Percentiles rank a stretch among this genome's conserved stretches.
Evolutionary conservation across 2,113 vertebrate genomes (phyloP).

Genomic region (Ranitomeya variabilis): DNA sequence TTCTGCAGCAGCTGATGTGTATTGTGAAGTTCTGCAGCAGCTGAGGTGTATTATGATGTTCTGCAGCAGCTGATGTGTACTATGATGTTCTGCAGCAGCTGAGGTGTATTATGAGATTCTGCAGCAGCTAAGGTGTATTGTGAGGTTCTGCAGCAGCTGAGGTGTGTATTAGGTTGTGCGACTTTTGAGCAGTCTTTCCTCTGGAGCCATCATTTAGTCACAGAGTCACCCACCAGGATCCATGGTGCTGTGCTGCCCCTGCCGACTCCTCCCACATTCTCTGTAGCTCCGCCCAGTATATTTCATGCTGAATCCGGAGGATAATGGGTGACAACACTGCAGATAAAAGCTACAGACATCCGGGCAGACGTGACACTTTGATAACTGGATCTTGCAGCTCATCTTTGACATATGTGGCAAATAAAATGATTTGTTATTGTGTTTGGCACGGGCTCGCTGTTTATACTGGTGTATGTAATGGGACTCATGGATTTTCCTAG

Average conservation of each 20-base stretch:
- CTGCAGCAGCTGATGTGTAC: neutral
- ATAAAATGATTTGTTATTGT: neutral
- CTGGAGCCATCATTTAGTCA: neutral
- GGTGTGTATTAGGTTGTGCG: neutral
- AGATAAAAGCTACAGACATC: neutral
- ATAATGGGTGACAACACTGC: too few relatives aligned
- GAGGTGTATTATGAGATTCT: neutral
- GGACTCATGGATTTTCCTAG: slow-evolving; percentile 26
- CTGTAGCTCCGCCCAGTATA: neutral
- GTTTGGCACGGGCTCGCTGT: neutral
- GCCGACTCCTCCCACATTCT: neutral
- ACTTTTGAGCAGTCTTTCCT: too few relatives aligned
- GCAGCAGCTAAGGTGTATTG: neutral
- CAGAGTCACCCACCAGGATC: neutral
- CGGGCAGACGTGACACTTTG: neutral
- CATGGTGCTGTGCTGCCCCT: neutral
- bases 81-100: neutral
- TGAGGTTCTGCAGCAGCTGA: neutral
- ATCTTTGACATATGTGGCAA: neutral
- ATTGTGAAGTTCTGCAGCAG: neutral
- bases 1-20: neutral
- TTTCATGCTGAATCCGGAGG: too few relatives aligned
- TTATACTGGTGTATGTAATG: neutral
- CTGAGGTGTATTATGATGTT: neutral
- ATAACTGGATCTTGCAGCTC: neutral